These are phyloP conservation scores for Brassicogethes aeneus DNA, from an alignment of 2,888 invertebrate species.

Conservation along the genomic window DNA sequence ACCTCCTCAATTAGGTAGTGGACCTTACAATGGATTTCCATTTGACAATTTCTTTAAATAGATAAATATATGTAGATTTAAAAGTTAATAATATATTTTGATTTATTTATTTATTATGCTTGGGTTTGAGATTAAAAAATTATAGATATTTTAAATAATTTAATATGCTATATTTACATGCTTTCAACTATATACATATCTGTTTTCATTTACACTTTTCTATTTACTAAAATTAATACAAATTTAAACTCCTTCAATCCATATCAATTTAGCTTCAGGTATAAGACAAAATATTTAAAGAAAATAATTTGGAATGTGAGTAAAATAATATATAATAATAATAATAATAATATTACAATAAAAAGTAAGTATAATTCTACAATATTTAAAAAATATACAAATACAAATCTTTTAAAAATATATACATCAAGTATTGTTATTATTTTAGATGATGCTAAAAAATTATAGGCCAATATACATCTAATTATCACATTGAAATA, in stretches of 20 bases:
- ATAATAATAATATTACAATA: slow-evolving; percentile 1
- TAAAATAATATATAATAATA: too few relatives aligned
- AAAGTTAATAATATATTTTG: background rate
- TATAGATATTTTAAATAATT: slow-evolving; percentile 11
- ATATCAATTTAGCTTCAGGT: background rate
- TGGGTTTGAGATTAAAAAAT: background rate
- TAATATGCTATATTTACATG: slow-evolving; percentile 15
- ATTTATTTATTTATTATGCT: background rate
- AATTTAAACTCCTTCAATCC: background rate
- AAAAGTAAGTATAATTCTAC: background rate
- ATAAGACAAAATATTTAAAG: background rate
- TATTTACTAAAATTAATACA: slow-evolving; percentile 2
- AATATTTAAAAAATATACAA: slow-evolving; percentile 1
- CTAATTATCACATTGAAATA: slow-evolving; percentile 24
- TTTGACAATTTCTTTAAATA: slow-evolving; percentile 29
- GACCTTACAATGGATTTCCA: slow-evolving; percentile 17
- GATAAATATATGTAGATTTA: background rate
- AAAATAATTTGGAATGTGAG: slow-evolving; percentile 1
- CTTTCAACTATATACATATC: slow-evolving; percentile 12
- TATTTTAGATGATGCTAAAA: background rate
- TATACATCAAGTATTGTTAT: background rate
- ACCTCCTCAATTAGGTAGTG: slow-evolving; percentile 4
- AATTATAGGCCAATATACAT: slow-evolving; percentile 17
- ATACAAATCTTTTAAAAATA: background rate
- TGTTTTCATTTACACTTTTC: slow-evolving; percentile 6